Percentiles rank a stretch among this genome's conserved stretches.
Evolutionary conservation across 1,140 invertebrate species (phyloP).

Genomic region (Saxidomus purpurata): DNA sequence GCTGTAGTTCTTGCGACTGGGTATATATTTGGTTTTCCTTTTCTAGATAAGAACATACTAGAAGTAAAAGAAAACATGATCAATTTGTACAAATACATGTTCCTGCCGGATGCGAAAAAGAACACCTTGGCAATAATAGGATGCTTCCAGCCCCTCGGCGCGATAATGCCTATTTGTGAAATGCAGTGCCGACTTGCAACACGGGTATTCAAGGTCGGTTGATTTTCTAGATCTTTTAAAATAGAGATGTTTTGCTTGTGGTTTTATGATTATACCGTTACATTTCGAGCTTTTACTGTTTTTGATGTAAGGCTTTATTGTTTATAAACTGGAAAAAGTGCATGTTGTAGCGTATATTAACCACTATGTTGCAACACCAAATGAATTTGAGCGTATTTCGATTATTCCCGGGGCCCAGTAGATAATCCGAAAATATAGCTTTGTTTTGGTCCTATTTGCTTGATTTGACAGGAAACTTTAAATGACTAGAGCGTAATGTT

Average conservation of each 20-base stretch:
- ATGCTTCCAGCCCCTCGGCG: conserved; percentile 87
- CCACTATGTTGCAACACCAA: too few relatives aligned
- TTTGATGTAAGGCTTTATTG: background rate
- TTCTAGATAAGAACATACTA: conserved; percentile 76
- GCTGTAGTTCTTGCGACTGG: conserved; percentile 80
- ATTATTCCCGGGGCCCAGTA: too few relatives aligned
- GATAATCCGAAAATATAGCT: too few relatives aligned
- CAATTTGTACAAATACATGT: conserved; percentile 87
- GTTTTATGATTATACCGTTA: background rate
- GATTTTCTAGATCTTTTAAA: too few relatives aligned
- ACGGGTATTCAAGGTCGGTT: conserved; percentile 71
- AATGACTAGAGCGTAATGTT: too few relatives aligned
- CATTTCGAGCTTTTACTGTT: background rate
- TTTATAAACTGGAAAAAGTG: too few relatives aligned
- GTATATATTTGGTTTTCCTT: too few relatives aligned
- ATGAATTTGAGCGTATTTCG: too few relatives aligned
- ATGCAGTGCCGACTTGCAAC: conserved; percentile 75
- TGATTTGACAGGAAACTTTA: too few relatives aligned
- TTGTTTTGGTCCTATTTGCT: too few relatives aligned
- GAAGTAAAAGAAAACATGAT: conserved; percentile 83
- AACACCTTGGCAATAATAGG: conserved; percentile 87
- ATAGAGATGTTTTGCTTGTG: too few relatives aligned
- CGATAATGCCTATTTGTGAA: conserved; percentile 86
- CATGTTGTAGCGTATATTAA: too few relatives aligned
- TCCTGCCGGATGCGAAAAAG: conserved; percentile 85